Evolutionary conservation across 2,113 vertebrate species (phyloP).

Genomic region (Crotalus viridis): DNA sequence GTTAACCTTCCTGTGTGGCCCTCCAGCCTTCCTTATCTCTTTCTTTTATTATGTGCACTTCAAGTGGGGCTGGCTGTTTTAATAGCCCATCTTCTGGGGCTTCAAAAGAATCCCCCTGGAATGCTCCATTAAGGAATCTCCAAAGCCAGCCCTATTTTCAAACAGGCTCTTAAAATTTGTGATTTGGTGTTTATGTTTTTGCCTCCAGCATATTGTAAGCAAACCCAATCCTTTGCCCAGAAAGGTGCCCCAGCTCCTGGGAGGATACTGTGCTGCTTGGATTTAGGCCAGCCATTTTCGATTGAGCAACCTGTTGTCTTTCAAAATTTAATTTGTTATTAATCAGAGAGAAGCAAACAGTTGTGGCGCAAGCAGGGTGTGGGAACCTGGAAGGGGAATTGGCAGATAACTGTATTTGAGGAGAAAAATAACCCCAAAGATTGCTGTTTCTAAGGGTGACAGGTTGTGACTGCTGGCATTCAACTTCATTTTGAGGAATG

Average conservation of each 20-base stretch:
- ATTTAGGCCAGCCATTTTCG: slow-evolving; percentile 44
- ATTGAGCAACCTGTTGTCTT: slow-evolving; percentile 34
- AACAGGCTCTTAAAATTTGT: slow-evolving; percentile 56
- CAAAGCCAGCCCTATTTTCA: slow-evolving; percentile 11
- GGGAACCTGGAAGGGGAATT: background rate
- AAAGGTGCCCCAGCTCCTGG: slow-evolving; percentile 41
- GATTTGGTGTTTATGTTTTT: background rate
- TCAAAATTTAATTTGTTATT: slow-evolving; percentile 25
- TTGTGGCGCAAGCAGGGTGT: background rate
- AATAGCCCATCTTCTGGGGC: slow-evolving; percentile 22
- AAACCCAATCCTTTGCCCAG: slow-evolving; percentile 24
- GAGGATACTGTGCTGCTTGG: slow-evolving; percentile 37
- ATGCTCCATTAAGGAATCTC: slow-evolving; percentile 3
- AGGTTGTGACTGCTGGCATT: background rate
- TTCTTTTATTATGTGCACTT: slow-evolving; percentile 58
- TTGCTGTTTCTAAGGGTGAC: background rate
- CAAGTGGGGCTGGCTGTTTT: slow-evolving; percentile 34
- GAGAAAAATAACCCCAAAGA: background rate
- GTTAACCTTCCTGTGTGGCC: slow-evolving; percentile 47
- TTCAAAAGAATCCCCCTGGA: slow-evolving; percentile 35
- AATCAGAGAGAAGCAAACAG: slow-evolving; percentile 48
- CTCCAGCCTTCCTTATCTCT: slow-evolving; percentile 52
- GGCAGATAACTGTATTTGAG: slow-evolving; percentile 8
- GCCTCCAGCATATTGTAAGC: slow-evolving; percentile 31
- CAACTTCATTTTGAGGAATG: background rate